phyloP scores from a whole-genome alignment of 2,113 vertebrate genomes.

The Dicerorhinus sumatrensis region DNA sequence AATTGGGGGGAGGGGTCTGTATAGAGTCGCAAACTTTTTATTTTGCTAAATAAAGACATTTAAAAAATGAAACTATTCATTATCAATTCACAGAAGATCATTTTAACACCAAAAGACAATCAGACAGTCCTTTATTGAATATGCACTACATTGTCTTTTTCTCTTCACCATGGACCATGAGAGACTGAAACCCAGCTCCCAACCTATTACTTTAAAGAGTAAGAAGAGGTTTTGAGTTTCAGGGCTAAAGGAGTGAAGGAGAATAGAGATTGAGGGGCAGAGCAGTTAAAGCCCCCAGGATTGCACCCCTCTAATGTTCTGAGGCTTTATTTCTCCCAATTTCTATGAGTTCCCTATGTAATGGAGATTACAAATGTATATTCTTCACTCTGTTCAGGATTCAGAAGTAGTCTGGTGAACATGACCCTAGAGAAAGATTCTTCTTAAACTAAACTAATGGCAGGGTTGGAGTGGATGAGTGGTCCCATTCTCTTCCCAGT shows the following conservation, averaged over 20 bases:
- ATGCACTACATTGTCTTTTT: background rate
- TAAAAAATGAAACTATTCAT: constrained; percentile 36
- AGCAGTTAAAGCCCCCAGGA: background rate
- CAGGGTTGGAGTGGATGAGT: background rate
- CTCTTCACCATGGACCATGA: background rate
- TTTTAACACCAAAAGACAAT: constrained; percentile 54
- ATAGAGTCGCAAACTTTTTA: background rate
- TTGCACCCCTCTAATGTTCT: background rate
- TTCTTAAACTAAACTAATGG: constrained; percentile 7
- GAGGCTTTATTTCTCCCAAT: background rate
- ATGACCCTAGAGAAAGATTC: background rate
- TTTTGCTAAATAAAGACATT: constrained; percentile 17
- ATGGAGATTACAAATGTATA: background rate
- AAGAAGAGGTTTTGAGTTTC: constrained; percentile 25
- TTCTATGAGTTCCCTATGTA: background rate
- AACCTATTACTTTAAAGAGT: background rate
- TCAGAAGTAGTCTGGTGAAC: background rate
- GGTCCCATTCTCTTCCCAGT: background rate
- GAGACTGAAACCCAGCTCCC: background rate
- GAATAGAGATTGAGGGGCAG: background rate
- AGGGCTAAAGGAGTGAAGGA: background rate
- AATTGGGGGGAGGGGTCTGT: background rate
- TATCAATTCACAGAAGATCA: constrained; percentile 34
- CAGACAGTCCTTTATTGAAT: background rate
- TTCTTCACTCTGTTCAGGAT: background rate